Evolutionary conservation across 2,888 invertebrate genomes (phyloP).

Genomic region (Opisthograptis luteolata): DNA sequence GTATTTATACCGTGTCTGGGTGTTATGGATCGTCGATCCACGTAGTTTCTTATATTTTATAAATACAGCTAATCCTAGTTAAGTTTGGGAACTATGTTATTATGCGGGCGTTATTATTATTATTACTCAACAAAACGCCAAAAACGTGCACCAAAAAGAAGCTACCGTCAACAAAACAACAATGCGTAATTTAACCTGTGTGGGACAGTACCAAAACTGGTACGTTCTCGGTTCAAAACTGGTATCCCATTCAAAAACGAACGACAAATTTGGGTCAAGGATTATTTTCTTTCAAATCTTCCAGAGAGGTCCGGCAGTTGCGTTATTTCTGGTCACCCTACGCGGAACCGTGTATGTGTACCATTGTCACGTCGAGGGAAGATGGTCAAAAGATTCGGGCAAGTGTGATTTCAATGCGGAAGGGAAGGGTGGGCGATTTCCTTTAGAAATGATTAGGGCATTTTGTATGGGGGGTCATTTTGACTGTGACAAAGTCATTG

Average conservation of each 20-base stretch:
- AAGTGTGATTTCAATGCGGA: conserved; percentile 32
- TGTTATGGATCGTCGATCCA: no score
- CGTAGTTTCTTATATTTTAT: no score
- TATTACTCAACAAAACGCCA: no score
- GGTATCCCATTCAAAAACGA: conserved; percentile 48
- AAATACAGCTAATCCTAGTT: no score
- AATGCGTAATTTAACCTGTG: conserved; percentile 70
- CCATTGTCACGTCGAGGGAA: conserved; percentile 34
- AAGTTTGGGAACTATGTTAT: no score
- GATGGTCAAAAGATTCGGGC: conserved; percentile 36
- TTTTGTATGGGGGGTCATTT: conserved; percentile 1
- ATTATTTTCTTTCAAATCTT: conserved; percentile 53
- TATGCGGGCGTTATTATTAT: no score
- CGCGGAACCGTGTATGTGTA: conserved; percentile 56
- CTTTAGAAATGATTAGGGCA: conserved; percentile 6
- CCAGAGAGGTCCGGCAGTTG: conserved; percentile 46
- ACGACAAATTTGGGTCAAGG: conserved; percentile 65
- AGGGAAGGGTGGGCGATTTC: conserved; percentile 11
- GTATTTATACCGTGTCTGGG: no score
- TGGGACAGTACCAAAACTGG: conserved; percentile 52
- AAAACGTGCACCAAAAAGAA: conserved; percentile 7
- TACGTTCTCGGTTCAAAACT: conserved; percentile 38
- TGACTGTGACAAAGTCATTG: not conserved
- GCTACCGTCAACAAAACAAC: conserved; percentile 32
- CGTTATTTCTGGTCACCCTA: conserved; percentile 63